These are phyloP conservation scores for Myotis findleyi DNA, from an alignment of 2,797 vertebrate species.

Conservation along the genomic window DNA sequence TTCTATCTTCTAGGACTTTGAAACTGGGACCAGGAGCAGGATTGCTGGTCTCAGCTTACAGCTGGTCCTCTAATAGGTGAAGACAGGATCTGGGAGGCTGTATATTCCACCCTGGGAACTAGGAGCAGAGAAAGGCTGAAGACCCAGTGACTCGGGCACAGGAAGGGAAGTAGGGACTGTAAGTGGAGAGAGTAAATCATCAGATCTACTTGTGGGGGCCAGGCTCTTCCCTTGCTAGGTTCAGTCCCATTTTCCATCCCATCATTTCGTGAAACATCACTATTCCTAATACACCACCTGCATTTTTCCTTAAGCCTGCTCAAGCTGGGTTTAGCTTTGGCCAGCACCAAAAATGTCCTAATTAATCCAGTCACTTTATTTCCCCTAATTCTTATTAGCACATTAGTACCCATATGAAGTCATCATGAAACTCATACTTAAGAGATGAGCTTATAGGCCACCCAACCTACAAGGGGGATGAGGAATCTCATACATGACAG, in stretches of 20 bases:
- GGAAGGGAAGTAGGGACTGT: neutral
- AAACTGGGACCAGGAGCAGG: neutral
- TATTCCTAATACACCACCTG: neutral
- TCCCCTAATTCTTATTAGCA: slow-evolving; percentile 12
- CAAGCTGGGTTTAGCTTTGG: slow-evolving; percentile 39
- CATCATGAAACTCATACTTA: slow-evolving; percentile 18
- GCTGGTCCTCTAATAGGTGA: neutral
- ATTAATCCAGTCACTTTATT: slow-evolving; percentile 32
- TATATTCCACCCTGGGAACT: neutral
- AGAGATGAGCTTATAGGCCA: neutral
- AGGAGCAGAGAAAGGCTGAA: neutral
- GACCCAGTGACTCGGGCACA: neutral
- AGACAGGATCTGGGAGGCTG: neutral
- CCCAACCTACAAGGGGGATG: neutral
- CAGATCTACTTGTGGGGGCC: neutral
- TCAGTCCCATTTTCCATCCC: neutral
- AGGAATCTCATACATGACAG: neutral
- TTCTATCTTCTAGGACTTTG: neutral
- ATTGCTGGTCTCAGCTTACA: neutral
- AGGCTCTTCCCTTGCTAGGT: neutral
- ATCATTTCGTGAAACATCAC: neutral
- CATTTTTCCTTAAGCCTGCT: slow-evolving; percentile 7
- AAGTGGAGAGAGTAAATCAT: neutral
- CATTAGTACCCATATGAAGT: neutral
- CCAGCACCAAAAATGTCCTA: neutral